Conservation (phyloP, 2,888 invertebrate species). For the Buathra laborator region DNA sequence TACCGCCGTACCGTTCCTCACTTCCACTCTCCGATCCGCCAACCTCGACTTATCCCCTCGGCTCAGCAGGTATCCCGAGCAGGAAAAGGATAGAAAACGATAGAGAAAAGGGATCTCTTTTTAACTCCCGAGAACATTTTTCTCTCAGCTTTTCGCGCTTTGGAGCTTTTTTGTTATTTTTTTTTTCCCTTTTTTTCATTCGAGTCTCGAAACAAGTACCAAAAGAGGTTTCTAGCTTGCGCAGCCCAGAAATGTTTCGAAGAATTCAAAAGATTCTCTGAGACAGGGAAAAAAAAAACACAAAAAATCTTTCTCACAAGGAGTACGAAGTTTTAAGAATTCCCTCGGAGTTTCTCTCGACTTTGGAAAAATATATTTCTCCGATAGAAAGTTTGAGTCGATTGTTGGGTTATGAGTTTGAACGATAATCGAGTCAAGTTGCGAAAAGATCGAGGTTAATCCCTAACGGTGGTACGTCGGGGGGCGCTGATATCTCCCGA, state of each 20-base stretch:
- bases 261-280: conserved; percentile 30
- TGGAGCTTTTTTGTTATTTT: conserved; percentile 9
- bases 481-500: conserved; percentile 42
- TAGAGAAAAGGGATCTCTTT: conserved; percentile 38
- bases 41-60: conserved; percentile 22
- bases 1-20: conserved; percentile 41
- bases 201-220: conserved; percentile 35
- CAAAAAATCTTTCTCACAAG: conserved; percentile 5
- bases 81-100: not conserved
- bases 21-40: conserved; percentile 59
- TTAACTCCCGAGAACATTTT: conserved; percentile 56
- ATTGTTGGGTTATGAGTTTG: not conserved
- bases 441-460: conserved; percentile 48
- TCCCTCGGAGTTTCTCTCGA: not conserved
- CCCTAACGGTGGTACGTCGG: conserved; percentile 23
- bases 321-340: not conserved
- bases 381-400: conserved; percentile 7
- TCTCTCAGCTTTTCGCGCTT: conserved; percentile 46
- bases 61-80: conserved; percentile 14
- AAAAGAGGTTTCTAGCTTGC: not conserved
- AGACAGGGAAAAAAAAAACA: not conserved
- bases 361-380: not conserved
- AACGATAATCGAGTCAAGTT: conserved; percentile 48
- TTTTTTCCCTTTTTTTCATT: not conserved
- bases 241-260: conserved; percentile 11